phyloP scores from a whole-genome alignment of 2,797 vertebrate species.

The Enteromius argenteus region DNA sequence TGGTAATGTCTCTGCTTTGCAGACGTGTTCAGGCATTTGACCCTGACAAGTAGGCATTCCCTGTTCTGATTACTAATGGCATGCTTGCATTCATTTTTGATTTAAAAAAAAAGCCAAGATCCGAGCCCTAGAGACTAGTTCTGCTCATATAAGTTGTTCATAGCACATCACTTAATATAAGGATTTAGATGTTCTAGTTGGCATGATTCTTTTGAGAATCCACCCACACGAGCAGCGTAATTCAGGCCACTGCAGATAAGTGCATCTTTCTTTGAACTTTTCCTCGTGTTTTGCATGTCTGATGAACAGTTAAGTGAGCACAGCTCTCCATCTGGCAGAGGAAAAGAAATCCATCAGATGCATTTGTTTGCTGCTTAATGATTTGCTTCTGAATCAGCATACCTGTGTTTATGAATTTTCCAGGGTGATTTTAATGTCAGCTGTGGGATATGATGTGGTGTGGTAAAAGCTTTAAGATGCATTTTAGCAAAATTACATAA shows the following conservation, averaged over 20 bases:
- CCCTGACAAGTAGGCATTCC: constrained; percentile 5
- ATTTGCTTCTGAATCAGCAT: constrained; percentile 12
- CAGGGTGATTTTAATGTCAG: constrained; percentile 30
- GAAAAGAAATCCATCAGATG: background rate
- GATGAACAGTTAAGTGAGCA: constrained; percentile 15
- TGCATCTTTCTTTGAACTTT: constrained; percentile 2
- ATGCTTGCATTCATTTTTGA: constrained; percentile 12
- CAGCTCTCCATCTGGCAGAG: constrained; percentile 12
- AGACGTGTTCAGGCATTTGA: background rate
- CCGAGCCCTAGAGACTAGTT: background rate
- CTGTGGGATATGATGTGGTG: constrained; percentile 5
- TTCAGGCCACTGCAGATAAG: constrained; percentile 18
- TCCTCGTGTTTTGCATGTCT: constrained; percentile 65
- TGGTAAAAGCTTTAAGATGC: constrained; percentile 62
- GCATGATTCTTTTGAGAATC: constrained; percentile 10
- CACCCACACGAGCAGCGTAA: constrained; percentile 12
- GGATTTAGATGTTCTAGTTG: background rate
- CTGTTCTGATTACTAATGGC: background rate
- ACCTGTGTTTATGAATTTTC: constrained; percentile 4
- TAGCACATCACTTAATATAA: background rate
- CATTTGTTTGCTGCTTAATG: constrained; percentile 24
- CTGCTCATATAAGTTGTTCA: background rate
- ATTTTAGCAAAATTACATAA: constrained; percentile 73
- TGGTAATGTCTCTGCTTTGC: background rate
- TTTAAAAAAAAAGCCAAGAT: background rate